A percentile compares a stretch with the other conserved stretches of the same genome.
phyloP scores from a whole-genome alignment of 2,113 vertebrate species.

The Psammodynastes pulverulentus region DNA sequence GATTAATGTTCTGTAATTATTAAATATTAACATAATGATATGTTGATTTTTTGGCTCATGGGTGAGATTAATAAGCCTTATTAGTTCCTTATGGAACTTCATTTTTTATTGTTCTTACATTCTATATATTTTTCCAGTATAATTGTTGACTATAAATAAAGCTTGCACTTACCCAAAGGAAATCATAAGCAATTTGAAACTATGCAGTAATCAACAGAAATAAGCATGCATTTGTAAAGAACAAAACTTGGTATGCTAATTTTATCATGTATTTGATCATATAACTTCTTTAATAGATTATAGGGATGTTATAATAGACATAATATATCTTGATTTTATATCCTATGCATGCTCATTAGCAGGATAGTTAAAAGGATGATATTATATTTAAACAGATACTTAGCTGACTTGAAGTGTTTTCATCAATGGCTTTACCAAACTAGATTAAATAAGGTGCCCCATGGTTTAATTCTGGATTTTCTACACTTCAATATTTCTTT shows the following conservation, averaged over 20 bases:
- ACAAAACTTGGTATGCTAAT: background rate
- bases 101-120: background rate
- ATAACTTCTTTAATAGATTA: background rate
- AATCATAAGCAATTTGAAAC: background rate
- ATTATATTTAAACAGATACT: background rate
- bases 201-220: background rate
- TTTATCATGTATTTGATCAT: background rate
- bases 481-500: background rate
- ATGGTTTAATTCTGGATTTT: background rate
- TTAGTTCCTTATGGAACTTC: background rate
- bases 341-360: background rate
- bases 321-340: background rate
- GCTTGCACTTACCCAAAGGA: background rate
- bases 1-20: background rate
- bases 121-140: background rate
- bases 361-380: background rate
- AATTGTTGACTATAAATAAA: background rate
- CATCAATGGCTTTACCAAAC: background rate
- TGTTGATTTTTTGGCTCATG: background rate
- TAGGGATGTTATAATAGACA: background rate
- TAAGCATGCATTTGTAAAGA: background rate
- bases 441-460: background rate
- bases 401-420: background rate
- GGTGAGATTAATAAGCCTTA: background rate
- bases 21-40: background rate